Conservation (phyloP, 2,888 invertebrate species). For the Cheilosia soror region DNA sequence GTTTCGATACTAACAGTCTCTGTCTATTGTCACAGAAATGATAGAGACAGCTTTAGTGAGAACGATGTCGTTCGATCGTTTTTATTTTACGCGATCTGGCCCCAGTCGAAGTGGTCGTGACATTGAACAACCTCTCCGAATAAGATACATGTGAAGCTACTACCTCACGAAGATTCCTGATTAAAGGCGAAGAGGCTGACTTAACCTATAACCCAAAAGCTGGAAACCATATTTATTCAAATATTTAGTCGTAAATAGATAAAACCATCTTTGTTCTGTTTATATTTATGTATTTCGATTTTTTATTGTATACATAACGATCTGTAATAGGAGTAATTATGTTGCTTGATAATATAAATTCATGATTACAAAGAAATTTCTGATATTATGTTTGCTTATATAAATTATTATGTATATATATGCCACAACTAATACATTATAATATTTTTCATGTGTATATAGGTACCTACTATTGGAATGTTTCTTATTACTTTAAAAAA, state of each 20-base stretch:
- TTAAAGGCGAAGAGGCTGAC: no score
- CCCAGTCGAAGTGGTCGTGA: no score
- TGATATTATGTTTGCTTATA: slow-evolving; percentile 17
- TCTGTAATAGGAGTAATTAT: slow-evolving; percentile 61
- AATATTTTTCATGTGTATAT: slow-evolving; percentile 31
- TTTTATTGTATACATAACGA: slow-evolving; percentile 65
- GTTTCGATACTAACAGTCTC: no score
- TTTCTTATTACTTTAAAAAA: slow-evolving; percentile 39
- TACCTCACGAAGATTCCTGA: no score
- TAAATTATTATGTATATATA: slow-evolving; percentile 33
- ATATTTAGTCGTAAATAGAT: not conserved
- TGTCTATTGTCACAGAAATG: no score
- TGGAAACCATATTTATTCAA: not conserved
- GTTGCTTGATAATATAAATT: slow-evolving; percentile 63
- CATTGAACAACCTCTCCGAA: no score
- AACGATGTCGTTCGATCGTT: no score
- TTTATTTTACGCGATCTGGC: no score
- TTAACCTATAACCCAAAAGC: no score
- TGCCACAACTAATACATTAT: slow-evolving; percentile 37
- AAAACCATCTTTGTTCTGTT: slow-evolving; percentile 15
- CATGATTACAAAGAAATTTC: slow-evolving; percentile 57
- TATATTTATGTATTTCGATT: slow-evolving; percentile 52
- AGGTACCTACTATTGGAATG: slow-evolving; percentile 62
- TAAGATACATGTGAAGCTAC: no score
- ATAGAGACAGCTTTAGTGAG: no score